These are phyloP conservation scores for Mimas tiliae DNA, from an alignment of 2,888 invertebrate genomes.

Conservation along the genomic window DNA sequence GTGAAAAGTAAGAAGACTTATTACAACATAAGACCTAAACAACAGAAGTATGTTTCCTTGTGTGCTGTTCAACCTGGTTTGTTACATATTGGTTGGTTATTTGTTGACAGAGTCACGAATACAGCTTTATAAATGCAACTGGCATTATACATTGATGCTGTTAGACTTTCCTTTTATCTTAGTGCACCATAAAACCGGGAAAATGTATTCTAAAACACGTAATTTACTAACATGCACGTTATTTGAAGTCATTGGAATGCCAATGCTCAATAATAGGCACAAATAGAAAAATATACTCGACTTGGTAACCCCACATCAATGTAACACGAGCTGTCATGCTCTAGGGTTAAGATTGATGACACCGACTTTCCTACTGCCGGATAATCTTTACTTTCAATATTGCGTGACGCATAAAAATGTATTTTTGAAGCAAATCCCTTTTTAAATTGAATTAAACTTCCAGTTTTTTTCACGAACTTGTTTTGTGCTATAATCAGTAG, in stretches of 20 bases:
- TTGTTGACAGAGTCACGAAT: too few species aligned
- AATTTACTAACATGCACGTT: too few species aligned
- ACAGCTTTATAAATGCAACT: too few species aligned
- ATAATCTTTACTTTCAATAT: constrained; percentile 65
- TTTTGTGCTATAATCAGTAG: neutral
- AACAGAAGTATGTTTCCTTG: too few species aligned
- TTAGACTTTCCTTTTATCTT: too few species aligned
- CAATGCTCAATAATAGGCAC: neutral
- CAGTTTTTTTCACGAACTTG: neutral
- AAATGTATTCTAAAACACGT: too few species aligned
- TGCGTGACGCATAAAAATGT: constrained; percentile 64
- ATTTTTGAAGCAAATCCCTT: constrained; percentile 32
- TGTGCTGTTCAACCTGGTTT: too few species aligned
- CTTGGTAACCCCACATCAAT: constrained; percentile 36
- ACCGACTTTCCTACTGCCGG: constrained; percentile 58
- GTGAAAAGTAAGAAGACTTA: too few species aligned
- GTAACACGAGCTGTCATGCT: constrained; percentile 48
- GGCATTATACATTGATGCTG: too few species aligned
- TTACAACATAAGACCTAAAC: too few species aligned
- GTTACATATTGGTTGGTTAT: too few species aligned
- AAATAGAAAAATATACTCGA: neutral
- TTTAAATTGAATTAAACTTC: neutral
- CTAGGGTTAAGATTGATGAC: constrained; percentile 65
- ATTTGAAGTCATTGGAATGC: neutral
- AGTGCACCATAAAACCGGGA: too few species aligned